These are phyloP conservation scores for Rhinopomastus cyanomelas DNA, from an alignment of 2,113 vertebrate species.

Conservation along the genomic window DNA sequence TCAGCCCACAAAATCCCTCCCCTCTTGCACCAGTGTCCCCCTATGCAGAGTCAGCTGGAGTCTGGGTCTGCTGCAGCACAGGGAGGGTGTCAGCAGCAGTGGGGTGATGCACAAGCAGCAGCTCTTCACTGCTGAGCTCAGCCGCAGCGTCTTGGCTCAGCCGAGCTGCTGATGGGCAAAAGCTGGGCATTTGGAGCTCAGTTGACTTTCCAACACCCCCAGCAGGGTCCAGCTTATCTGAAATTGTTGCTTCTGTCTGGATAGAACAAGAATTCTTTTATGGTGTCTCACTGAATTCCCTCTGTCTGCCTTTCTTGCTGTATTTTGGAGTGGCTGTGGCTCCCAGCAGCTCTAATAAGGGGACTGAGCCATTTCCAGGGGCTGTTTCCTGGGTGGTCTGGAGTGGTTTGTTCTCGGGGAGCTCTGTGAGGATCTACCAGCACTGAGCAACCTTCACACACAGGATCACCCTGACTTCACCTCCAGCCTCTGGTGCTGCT, in stretches of 20 bases:
- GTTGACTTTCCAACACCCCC: not conserved
- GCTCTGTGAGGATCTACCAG: not conserved
- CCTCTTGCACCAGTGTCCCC: not conserved
- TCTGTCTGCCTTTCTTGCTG: not conserved
- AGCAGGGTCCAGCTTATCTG: not conserved
- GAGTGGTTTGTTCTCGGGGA: too few relatives aligned
- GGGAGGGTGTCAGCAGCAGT: not conserved
- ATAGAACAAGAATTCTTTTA: not conserved
- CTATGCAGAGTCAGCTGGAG: not conserved
- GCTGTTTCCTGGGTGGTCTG: not conserved
- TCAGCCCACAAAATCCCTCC: not conserved
- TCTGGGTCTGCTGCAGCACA: not conserved
- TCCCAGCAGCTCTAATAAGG: not conserved
- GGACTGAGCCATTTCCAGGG: not conserved
- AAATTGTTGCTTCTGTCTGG: not conserved
- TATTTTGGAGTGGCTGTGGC: not conserved
- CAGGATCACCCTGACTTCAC: not conserved
- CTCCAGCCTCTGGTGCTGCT: not conserved
- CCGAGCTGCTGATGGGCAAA: not conserved
- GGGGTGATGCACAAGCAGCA: not conserved
- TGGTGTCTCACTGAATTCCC: not conserved
- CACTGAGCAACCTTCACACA: not conserved
- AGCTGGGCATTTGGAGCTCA: not conserved
- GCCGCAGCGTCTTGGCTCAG: not conserved
- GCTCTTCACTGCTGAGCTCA: not conserved